phyloP scores from a whole-genome alignment of 2,113 vertebrate species.

The Aspidoscelis tigris region DNA sequence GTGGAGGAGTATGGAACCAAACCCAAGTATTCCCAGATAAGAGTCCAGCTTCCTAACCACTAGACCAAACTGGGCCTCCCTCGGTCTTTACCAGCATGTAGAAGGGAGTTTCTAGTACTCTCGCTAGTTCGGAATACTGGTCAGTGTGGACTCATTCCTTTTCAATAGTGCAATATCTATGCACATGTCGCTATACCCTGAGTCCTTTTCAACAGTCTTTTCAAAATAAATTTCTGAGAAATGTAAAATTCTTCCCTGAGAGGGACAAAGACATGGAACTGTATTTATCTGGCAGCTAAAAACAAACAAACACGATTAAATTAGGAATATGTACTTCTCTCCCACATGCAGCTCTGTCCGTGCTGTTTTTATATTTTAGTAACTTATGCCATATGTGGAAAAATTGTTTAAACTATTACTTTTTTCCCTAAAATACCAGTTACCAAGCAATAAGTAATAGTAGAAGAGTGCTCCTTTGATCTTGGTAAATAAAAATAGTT shows the following conservation, averaged over 20 bases:
- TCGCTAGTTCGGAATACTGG: too few relatives aligned
- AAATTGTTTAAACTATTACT: slow-evolving; percentile 40
- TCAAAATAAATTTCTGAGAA: slow-evolving; percentile 45
- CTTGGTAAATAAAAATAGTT: slow-evolving; percentile 57
- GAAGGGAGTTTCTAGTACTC: too few relatives aligned
- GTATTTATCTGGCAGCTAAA: slow-evolving; percentile 67
- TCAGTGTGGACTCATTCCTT: too few relatives aligned
- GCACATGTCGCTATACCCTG: neutral
- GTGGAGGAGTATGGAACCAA: too few relatives aligned
- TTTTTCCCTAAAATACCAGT: slow-evolving; percentile 47
- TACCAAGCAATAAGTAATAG: slow-evolving; percentile 60
- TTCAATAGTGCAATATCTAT: neutral
- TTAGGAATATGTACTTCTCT: slow-evolving; percentile 57
- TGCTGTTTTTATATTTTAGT: slow-evolving; percentile 63
- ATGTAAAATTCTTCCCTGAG: slow-evolving; percentile 51
- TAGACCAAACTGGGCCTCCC: too few relatives aligned
- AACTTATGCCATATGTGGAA: slow-evolving; percentile 61
- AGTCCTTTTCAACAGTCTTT: slow-evolving; percentile 2
- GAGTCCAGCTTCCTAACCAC: too few relatives aligned
- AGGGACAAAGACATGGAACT: slow-evolving; percentile 61
- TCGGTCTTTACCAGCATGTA: too few relatives aligned
- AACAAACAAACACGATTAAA: slow-evolving; percentile 44
- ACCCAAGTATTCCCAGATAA: too few relatives aligned
- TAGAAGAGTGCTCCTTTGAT: slow-evolving; percentile 69
- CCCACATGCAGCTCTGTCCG: slow-evolving; percentile 56